Percentiles rank a stretch among this genome's conserved stretches.
Conservation (phyloP, 2,797 vertebrate genomes). For the Hozukius guyotensis region DNA sequence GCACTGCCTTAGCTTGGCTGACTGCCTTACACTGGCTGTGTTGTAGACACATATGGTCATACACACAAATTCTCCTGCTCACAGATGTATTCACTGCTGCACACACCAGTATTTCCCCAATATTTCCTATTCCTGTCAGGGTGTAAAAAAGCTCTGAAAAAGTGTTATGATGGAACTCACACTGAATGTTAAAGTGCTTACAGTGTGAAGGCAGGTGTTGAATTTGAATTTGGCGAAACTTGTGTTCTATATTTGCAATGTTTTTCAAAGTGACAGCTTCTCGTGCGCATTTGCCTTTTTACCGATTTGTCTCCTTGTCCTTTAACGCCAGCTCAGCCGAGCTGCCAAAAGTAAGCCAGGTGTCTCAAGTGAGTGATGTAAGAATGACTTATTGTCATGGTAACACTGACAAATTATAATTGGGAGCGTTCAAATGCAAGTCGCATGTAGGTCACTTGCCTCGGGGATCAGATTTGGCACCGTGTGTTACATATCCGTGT, state of each 20-base stretch:
- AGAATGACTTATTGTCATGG: conserved; percentile 34
- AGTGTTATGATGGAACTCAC: not conserved
- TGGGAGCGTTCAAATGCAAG: conserved; percentile 16
- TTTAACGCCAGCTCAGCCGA: not conserved
- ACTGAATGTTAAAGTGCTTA: conserved; percentile 12
- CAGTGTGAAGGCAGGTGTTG: not conserved
- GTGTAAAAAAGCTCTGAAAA: not conserved
- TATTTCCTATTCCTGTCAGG: conserved; percentile 25
- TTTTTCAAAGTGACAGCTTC: conserved; percentile 1
- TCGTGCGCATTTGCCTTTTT: not conserved
- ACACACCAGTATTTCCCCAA: conserved; percentile 14
- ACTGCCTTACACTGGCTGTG: conserved; percentile 31
- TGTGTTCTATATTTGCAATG: not conserved
- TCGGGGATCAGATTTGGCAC: conserved; percentile 32
- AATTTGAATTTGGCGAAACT: not conserved
- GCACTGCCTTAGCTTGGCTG: conserved; percentile 44
- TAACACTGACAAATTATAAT: conserved; percentile 37
- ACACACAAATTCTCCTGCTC: conserved; percentile 14
- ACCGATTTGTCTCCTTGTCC: not conserved
- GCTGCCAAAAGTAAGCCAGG: conserved; percentile 3
- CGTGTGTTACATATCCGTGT: conserved; percentile 27
- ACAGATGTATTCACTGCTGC: conserved; percentile 13
- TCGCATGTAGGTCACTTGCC: conserved; percentile 52
- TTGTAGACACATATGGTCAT: conserved; percentile 43
- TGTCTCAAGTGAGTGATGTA: conserved; percentile 28